Evolutionary conservation across 2,888 invertebrate species (phyloP), one percentile per base, ranked within the genome.

Genomic region (Callyntrura guangdongensis): DNA sequence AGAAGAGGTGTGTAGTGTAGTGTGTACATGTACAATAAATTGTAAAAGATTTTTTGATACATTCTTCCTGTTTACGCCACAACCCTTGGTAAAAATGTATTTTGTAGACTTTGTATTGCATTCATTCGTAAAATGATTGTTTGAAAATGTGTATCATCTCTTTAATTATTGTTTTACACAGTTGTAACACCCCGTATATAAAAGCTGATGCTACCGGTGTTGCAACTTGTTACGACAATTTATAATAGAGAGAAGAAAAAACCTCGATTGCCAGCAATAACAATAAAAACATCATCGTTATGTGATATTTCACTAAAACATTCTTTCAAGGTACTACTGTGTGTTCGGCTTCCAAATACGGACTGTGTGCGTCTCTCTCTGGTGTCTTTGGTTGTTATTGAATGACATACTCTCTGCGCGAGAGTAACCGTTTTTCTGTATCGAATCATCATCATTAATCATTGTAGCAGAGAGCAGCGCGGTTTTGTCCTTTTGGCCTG

Each of bases 241-340:
- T 69, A 27, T 22, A 22, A n/a, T n/a, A n/a, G n/a, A 36, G 25
- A 14, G 11, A 79, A 27, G 27, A 36, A 56, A 27, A 72, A 56
- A 85, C 36, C 36, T 27, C 20, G 17, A 74, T 53, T 27, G 49
- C 61, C 8, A 9, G 67, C 59, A 85, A 85, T 85, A 85, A 74
- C 74, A 85, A 85, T 85, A 85, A 85, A 85, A 45, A n/a, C 59
- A 74, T 84, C 69, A 25, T 77, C n/a, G 47, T 8, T 36, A 86
- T 61, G 22, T 74, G 47, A 61, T 86, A 86, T 77, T 86, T 86
- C 74, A 59, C 45, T 27, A 77, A 45, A 45, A 47, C 64, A 77
- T 86, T 72, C 47, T 36, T 47, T 64, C 86, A 86, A 86, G 61
- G 86, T 61, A 85, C 72, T 74, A 72, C 85, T 74, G 53, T 59